Conservation (phyloP, 2,113 vertebrate genomes). For the Psilopogon haemacephalus region DNA sequence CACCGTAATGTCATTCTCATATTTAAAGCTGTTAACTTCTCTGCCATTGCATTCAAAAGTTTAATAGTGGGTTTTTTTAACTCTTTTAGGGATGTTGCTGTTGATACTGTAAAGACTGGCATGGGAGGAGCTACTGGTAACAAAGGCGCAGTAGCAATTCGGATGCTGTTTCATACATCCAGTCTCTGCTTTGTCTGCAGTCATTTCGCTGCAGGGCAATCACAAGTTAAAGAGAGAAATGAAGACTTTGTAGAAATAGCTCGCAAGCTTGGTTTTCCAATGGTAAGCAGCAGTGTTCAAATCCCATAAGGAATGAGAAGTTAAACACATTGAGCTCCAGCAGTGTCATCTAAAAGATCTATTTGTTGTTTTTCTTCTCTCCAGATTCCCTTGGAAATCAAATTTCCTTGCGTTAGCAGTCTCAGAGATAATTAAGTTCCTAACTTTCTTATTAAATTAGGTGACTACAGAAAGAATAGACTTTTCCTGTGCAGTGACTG, state of each 20-base stretch:
- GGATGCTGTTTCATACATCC: constrained; percentile 95
- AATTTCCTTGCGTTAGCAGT: neutral
- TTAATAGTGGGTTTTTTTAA: neutral
- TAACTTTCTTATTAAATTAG: neutral
- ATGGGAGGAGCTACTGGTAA: constrained; percentile 99
- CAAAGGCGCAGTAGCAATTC: constrained; percentile 95
- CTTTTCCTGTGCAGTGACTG: neutral
- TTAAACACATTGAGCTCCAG: neutral
- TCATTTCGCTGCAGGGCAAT: constrained; percentile 97
- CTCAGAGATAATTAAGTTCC: neutral
- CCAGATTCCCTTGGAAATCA: neutral
- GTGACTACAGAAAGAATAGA: neutral
- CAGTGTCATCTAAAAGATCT: neutral
- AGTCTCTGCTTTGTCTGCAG: constrained; percentile 98
- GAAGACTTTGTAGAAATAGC: constrained; percentile 95
- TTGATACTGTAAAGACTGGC: constrained; percentile 97
- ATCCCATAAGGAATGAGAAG: neutral
- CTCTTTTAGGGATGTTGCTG: constrained; percentile 88
- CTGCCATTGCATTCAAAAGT: neutral
- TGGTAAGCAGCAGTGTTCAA: constrained; percentile 78
- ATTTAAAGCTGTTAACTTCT: neutral
- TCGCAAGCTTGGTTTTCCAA: constrained; percentile 92
- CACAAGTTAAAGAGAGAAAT: constrained; percentile 96
- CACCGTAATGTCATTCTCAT: neutral
- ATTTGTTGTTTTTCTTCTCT: neutral